A percentile compares a stretch with the other conserved stretches of the same genome.
These are phyloP conservation scores for Todiramphus chloris DNA, from an alignment of 2,113 vertebrate genomes.

Conservation along the genomic window DNA sequence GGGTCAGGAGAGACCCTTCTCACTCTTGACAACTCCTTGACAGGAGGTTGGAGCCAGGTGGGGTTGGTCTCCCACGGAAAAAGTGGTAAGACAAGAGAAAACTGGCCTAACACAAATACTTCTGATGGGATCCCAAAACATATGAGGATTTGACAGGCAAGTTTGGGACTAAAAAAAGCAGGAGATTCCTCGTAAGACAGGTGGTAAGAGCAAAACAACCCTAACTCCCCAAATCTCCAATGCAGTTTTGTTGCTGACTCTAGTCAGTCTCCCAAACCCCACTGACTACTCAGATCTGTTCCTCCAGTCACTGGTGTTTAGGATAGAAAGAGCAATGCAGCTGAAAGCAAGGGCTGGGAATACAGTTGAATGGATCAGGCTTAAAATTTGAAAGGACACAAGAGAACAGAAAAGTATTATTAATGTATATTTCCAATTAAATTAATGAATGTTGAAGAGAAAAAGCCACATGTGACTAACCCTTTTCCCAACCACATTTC, in stretches of 20 bases:
- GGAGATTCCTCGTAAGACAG: background rate
- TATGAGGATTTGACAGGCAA: background rate
- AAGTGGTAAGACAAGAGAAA: background rate
- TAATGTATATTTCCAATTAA: background rate
- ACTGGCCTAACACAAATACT: background rate
- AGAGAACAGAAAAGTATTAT: background rate
- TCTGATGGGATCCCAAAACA: background rate
- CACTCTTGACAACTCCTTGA: background rate
- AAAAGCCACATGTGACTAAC: background rate
- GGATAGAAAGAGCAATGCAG: background rate
- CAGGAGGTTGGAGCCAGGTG: background rate
- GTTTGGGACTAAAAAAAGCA: background rate
- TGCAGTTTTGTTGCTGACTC: background rate
- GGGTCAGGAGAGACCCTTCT: background rate
- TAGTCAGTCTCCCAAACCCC: background rate
- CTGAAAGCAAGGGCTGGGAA: background rate
- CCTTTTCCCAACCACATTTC: background rate
- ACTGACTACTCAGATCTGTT: background rate
- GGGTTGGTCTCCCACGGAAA: background rate
- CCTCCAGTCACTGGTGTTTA: background rate
- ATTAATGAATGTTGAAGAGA: background rate
- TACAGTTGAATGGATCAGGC: background rate
- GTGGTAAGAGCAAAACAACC: background rate
- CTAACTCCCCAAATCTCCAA: background rate
- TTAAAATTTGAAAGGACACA: background rate